A percentile compares a stretch with the other conserved stretches of the same genome.
phyloP scores from a whole-genome alignment of 2,888 invertebrate species.

The Dilophus febrilis region DNA sequence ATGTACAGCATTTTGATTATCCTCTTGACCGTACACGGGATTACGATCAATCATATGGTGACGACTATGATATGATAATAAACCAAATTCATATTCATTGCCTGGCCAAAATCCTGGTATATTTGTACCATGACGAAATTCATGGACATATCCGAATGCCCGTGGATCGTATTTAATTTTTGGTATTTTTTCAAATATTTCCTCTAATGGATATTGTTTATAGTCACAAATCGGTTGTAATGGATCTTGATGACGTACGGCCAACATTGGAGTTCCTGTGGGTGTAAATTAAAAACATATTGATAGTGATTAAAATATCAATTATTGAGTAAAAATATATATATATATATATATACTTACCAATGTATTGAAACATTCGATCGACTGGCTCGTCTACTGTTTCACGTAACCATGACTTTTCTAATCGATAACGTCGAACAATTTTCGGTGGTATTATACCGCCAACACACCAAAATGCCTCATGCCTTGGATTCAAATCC shows the following conservation, averaged over 20 bases:
- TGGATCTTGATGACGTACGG: slow-evolving; percentile 51
- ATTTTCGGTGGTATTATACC: slow-evolving; percentile 42
- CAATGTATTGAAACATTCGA: slow-evolving; percentile 51
- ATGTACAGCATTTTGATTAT: slow-evolving; percentile 46
- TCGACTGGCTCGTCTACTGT: slow-evolving; percentile 39
- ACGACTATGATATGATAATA: slow-evolving; percentile 54
- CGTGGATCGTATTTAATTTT: slow-evolving; percentile 42
- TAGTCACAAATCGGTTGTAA: slow-evolving; percentile 45
- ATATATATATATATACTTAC: slow-evolving; percentile 19
- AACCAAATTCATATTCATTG: slow-evolving; percentile 56
- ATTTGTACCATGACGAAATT: slow-evolving; percentile 47
- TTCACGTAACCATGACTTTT: slow-evolving; percentile 27
- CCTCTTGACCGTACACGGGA: slow-evolving; percentile 33
- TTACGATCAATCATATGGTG: slow-evolving; percentile 37
- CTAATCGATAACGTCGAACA: slow-evolving; percentile 28
- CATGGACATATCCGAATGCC: slow-evolving; percentile 37
- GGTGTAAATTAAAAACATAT: slow-evolving; percentile 5
- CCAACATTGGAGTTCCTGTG: slow-evolving; percentile 42
- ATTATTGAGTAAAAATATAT: background rate
- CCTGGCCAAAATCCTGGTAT: slow-evolving; percentile 80
- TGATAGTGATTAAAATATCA: background rate
- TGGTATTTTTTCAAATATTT: slow-evolving; percentile 31
- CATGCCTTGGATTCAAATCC: slow-evolving; percentile 61
- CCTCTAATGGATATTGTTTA: slow-evolving; percentile 35
- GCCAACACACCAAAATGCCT: slow-evolving; percentile 75